Evolutionary conservation across 2,113 vertebrate species (phyloP).

Genomic region (Labrus mixtus): DNA sequence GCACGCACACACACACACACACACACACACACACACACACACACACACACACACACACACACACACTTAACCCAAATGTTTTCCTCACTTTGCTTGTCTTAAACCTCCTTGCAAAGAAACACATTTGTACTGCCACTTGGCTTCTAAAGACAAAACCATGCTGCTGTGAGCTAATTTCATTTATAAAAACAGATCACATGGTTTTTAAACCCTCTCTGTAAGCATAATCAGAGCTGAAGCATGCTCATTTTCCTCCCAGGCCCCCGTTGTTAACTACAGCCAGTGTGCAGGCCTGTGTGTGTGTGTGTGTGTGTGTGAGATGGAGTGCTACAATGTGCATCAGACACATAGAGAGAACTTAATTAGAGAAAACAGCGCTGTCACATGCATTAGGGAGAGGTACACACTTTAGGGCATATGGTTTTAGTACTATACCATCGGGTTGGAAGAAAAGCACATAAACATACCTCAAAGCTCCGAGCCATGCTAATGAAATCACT

Average conservation of each 20-base stretch:
- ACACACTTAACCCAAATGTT: slow-evolving; percentile 33
- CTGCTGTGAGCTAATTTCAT: slow-evolving; percentile 42
- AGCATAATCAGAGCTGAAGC: slow-evolving; percentile 68
- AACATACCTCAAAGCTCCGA: slow-evolving; percentile 83
- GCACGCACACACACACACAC: not conserved
- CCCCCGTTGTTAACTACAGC: slow-evolving; percentile 54
- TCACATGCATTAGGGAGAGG: slow-evolving; percentile 86
- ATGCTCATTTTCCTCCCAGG: slow-evolving; percentile 74
- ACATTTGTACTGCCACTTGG: slow-evolving; percentile 14
- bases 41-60: slow-evolving; percentile 22
- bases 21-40: not conserved
- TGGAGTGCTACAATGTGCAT: slow-evolving; percentile 77
- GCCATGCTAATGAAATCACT: slow-evolving; percentile 85
- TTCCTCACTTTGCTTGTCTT: slow-evolving; percentile 7
- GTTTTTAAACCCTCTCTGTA: slow-evolving; percentile 44
- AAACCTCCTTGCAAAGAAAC: slow-evolving; percentile 38
- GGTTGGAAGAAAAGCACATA: slow-evolving; percentile 78
- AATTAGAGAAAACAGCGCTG: slow-evolving; percentile 87
- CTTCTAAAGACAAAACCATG: slow-evolving; percentile 20
- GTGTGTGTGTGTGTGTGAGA: slow-evolving; percentile 59
- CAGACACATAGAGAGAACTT: slow-evolving; percentile 81
- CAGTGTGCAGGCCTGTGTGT: slow-evolving; percentile 56
- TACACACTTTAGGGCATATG: slow-evolving; percentile 86
- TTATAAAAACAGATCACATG: slow-evolving; percentile 27
- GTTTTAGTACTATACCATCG: slow-evolving; percentile 82